Evolutionary conservation across 2,888 invertebrate species (phyloP), one percentile per base, ranked within the genome.

Genomic region (Hemicrepidius hirtus): DNA sequence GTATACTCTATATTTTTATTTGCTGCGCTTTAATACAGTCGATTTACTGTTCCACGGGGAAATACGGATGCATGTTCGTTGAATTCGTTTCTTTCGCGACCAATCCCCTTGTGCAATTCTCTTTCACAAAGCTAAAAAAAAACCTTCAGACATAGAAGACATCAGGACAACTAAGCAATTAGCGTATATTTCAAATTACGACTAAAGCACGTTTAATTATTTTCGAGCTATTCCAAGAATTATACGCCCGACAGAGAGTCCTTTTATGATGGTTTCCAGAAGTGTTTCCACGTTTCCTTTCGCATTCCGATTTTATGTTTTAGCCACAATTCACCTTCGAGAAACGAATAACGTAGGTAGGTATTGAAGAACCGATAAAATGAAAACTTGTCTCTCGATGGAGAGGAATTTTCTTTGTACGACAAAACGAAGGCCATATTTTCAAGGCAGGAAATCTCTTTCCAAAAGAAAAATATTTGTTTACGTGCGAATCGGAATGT

Each of bases 251-350:
- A 44, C 13, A 44, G 18, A 18, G 16, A 18, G 44, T 1, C 44
- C 16, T 44, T 16, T 44, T 9, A 18, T 44, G 18, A 16, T 44
- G 18, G 18, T 44, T 44, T 44, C 18, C 18, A 16, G 44, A 44
- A 44, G 44, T 35, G 55, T 20, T 21, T 49, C 24, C 13, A 49
- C n/a, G 49, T 16, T 49, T 21, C 3, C 49, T 28, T 37, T 57
- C 18, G 57, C 53, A 28, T 24, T 53, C 28, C 53, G n/a, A 53
- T 57, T 57, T 57, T 20, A 40, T 57, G 57, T 57, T 37, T 57
- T 37, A 55, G 9, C 57, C 20, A 57, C 57, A 57, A 21, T 20
- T 57, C 20, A 28, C 32, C 16, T 16, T 9, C 4, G 46, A 32
- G 20, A 46, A 46, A 46, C 7, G 41, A n/a, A 37, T 13, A n/a